A percentile compares a stretch with the other conserved stretches of the same genome.
These are phyloP conservation scores for Ellobium chinense DNA, from an alignment of 2,888 invertebrate species.

Conservation along the genomic window DNA sequence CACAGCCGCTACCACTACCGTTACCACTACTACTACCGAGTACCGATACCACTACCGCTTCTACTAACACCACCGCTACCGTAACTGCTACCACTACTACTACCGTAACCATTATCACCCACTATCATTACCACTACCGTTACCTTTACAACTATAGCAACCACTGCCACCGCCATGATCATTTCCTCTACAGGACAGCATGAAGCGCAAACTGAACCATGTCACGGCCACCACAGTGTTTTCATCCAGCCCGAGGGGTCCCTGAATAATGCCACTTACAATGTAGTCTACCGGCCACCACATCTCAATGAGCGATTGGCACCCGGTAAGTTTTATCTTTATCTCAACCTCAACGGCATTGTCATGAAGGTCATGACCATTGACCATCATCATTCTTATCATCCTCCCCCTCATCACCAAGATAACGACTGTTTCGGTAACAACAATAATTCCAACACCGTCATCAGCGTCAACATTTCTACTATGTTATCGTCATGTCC, in stretches of 20 bases:
- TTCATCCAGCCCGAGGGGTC: slow-evolving; percentile 28
- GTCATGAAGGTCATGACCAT: too few species aligned
- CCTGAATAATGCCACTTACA: slow-evolving; percentile 17
- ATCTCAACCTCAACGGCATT: neutral
- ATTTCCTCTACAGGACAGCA: slow-evolving; percentile 1
- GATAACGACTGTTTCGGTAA: too few species aligned
- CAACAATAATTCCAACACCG: too few species aligned
- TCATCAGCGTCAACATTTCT: too few species aligned
- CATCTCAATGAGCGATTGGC: slow-evolving; percentile 29
- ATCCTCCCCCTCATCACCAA: too few species aligned
- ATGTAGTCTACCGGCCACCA: slow-evolving; percentile 37
- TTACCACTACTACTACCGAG: neutral
- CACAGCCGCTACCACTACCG: neutral
- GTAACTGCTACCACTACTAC: neutral
- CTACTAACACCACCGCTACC: neutral
- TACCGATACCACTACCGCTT: neutral
- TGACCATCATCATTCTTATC: too few species aligned
- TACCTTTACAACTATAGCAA: neutral
- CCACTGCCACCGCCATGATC: neutral
- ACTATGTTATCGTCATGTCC: too few species aligned
- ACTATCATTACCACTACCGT: neutral
- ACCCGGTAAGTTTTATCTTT: slow-evolving; percentile 21
- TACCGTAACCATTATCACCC: neutral
- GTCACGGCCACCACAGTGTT: slow-evolving; percentile 31
- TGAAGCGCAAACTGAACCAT: neutral